phyloP scores from a whole-genome alignment of 2,888 invertebrate species.

The Calephelis perditalis region DNA sequence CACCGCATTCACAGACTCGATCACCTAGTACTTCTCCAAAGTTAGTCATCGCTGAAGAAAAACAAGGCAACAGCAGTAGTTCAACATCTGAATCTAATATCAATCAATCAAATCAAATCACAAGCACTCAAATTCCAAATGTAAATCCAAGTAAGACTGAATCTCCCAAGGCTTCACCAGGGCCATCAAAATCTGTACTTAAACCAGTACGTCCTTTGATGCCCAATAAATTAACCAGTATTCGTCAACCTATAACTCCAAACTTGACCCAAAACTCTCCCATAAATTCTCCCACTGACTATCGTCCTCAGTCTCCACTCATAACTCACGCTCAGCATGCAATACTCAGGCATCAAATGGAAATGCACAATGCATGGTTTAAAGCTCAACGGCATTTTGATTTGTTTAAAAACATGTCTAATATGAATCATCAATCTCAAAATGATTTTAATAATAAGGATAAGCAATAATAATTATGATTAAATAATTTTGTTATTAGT shows the following conservation, averaged over 20 bases:
- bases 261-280: conserved; percentile 45
- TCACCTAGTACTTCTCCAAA: conserved; percentile 74
- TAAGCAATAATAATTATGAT: conserved; percentile 41
- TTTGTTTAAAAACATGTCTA: conserved; percentile 61
- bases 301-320: conserved; percentile 47
- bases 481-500: conserved; percentile 25
- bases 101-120: conserved; percentile 64
- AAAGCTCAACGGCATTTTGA: conserved; percentile 62
- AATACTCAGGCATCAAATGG: conserved; percentile 57
- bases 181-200: conserved; percentile 51
- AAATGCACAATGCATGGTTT: conserved; percentile 61
- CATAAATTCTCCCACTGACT: conserved; percentile 49
- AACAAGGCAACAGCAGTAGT: conserved; percentile 49
- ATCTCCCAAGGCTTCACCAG: conserved; percentile 48
- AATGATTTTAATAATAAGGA: conserved; percentile 63
- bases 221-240: conserved; percentile 48
- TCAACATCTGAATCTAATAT: conserved; percentile 46
- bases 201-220: conserved; percentile 53
- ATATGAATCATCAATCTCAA: conserved; percentile 56
- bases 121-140: conserved; percentile 58
- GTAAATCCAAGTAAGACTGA: conserved; percentile 50
- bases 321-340: conserved; percentile 47
- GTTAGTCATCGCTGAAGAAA: conserved; percentile 71
- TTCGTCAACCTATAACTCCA: conserved; percentile 52
- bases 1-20: conserved; percentile 66